These are phyloP conservation scores for Coenonympha glycerion DNA, from an alignment of 2,888 invertebrate species.

Conservation along the genomic window DNA sequence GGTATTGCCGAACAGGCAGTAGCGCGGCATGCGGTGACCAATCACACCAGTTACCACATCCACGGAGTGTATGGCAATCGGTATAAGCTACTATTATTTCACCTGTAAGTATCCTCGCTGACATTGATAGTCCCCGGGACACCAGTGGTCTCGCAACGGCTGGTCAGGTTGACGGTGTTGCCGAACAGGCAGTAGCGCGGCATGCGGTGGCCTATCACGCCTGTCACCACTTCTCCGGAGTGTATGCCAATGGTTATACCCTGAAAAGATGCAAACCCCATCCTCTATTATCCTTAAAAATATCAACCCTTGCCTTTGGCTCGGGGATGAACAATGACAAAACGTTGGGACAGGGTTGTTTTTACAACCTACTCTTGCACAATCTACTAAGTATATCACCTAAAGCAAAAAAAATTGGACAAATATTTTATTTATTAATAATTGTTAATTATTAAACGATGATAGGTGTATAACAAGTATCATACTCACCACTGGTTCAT, in stretches of 20 bases:
- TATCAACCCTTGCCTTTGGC: no score
- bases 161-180: slow-evolving; percentile 95
- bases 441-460: no score
- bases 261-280: no score
- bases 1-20: slow-evolving; percentile 95
- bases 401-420: no score
- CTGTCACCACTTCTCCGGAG: slow-evolving; percentile 95
- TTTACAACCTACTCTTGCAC: no score
- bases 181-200: slow-evolving; percentile 95
- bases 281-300: no score
- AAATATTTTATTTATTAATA: no score
- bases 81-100: slow-evolving; percentile 81
- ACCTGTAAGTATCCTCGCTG: slow-evolving; percentile 94
- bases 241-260: slow-evolving; percentile 96
- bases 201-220: slow-evolving; percentile 95
- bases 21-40: slow-evolving; percentile 94
- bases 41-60: slow-evolving; percentile 97
- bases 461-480: no score
- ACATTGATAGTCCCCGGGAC: slow-evolving; percentile 92
- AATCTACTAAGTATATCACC: no score
- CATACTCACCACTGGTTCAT: slow-evolving; percentile 86
- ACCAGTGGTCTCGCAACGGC: slow-evolving; percentile 94
- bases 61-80: slow-evolving; percentile 95
- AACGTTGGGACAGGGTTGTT: no score
- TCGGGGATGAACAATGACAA: no score